Evolutionary conservation across 53 echinoderm and acorn worm genomes (phyloP).

Genomic region (Zoroaster sp.): DNA sequence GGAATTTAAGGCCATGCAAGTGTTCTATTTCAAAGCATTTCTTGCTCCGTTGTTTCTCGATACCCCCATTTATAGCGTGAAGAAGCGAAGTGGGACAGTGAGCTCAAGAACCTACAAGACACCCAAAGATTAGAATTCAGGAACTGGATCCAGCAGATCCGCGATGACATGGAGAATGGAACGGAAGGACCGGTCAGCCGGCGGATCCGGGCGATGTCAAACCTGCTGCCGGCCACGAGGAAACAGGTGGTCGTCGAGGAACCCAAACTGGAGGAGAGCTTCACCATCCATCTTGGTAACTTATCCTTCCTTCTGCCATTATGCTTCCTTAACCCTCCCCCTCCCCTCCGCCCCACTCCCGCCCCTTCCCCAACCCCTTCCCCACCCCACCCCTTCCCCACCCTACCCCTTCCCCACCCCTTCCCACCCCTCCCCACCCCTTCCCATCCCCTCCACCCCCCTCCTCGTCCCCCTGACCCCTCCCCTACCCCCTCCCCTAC

Average conservation of each 20-base stretch:
- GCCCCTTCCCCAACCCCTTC: too few species aligned
- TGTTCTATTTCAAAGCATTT: too few species aligned
- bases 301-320: neutral
- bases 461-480: too few species aligned
- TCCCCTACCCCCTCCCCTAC: too few species aligned
- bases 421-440: too few species aligned
- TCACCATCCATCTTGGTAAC: constrained; percentile 93
- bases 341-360: too few species aligned
- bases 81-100: constrained; percentile 90
- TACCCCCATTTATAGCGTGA: constrained; percentile 72
- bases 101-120: constrained; percentile 82
- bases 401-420: too few species aligned
- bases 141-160: constrained; percentile 72
- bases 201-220: constrained; percentile 91
- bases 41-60: too few species aligned
- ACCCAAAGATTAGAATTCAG: constrained; percentile 79
- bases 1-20: too few species aligned
- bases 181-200: constrained; percentile 81
- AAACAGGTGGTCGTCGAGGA: constrained; percentile 63
- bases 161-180: constrained; percentile 79
- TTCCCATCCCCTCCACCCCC: too few species aligned
- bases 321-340: neutral
- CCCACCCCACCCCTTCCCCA: too few species aligned
- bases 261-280: constrained; percentile 91
- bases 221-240: constrained; percentile 62